Evolutionary conservation across 92 coral and sea anemone genomes (phyloP).

Genomic region (Montipora capitata): DNA sequence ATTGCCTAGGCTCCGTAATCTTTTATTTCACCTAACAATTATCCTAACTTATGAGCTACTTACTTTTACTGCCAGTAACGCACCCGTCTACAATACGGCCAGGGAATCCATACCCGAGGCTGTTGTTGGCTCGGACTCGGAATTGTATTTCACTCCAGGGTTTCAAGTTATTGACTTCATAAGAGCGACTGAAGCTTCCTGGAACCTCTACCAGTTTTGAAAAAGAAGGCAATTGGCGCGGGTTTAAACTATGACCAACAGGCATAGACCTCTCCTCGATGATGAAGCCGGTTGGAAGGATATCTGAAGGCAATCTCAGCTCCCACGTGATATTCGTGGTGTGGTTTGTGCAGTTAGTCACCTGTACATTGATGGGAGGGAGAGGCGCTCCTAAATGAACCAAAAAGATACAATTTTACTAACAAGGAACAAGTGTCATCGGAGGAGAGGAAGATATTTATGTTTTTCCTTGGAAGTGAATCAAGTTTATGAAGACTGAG

Average conservation of each 20-base stretch:
- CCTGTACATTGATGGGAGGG: conserved; percentile 52
- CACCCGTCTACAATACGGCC: neutral
- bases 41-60: too few relatives aligned
- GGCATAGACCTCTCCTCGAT: conserved; percentile 37
- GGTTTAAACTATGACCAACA: too few relatives aligned
- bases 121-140: conserved; percentile 56
- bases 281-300: conserved; percentile 47
- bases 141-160: conserved; percentile 49
- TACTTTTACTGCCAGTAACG: too few relatives aligned
- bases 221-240: neutral
- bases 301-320: neutral
- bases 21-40: too few relatives aligned
- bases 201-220: conserved; percentile 15
- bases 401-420: neutral
- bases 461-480: too few relatives aligned
- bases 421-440: neutral
- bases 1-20: too few relatives aligned
- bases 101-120: conserved; percentile 63
- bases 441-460: too few relatives aligned
- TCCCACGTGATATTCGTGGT: conserved; percentile 70
- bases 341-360: conserved; percentile 51
- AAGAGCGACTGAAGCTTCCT: conserved; percentile 1
- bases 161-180: conserved; percentile 36
- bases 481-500: too few relatives aligned
- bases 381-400: conserved; percentile 60